phyloP scores from a whole-genome alignment of 1,140 invertebrate genomes.

The Pteromalus puparum region DNA sequence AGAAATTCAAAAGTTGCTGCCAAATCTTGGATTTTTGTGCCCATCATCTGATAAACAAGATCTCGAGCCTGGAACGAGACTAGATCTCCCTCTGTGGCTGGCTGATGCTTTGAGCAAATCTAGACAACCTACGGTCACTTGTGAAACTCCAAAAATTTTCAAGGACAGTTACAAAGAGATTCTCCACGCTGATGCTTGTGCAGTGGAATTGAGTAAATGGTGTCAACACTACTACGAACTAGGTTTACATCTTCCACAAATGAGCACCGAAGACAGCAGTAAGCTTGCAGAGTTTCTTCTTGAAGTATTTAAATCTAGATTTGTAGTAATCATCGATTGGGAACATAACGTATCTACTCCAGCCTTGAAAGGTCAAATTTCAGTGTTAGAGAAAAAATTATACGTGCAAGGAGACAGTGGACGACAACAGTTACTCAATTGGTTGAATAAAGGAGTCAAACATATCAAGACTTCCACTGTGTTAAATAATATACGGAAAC shows the following conservation, averaged over 20 bases:
- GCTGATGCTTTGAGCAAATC: neutral
- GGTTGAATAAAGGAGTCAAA: conserved; percentile 46
- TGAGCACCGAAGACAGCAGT: neutral
- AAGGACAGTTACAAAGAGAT: conserved; percentile 47
- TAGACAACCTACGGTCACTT: neutral
- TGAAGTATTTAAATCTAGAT: conserved; percentile 45
- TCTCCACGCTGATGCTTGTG: conserved; percentile 45
- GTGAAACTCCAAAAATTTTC: conserved; percentile 40
- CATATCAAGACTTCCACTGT: conserved; percentile 45
- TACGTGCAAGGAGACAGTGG: conserved; percentile 14
- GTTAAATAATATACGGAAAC: conserved; percentile 43
- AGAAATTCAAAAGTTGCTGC: conserved; percentile 20
- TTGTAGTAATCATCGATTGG: conserved; percentile 37
- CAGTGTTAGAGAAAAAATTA: conserved; percentile 41
- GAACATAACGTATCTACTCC: conserved; percentile 28
- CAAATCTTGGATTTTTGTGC: conserved; percentile 44
- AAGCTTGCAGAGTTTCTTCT: conserved; percentile 36
- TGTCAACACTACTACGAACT: conserved; percentile 47
- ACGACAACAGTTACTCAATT: conserved; percentile 23
- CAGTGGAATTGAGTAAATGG: conserved; percentile 49
- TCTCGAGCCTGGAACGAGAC: conserved; percentile 20
- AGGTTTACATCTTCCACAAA: conserved; percentile 26
- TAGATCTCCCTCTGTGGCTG: conserved; percentile 46
- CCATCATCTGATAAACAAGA: conserved; percentile 14
- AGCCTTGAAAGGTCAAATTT: neutral